Evolutionary conservation across 1,140 invertebrate genomes (phyloP).

Genomic region (Ladona fulva): DNA sequence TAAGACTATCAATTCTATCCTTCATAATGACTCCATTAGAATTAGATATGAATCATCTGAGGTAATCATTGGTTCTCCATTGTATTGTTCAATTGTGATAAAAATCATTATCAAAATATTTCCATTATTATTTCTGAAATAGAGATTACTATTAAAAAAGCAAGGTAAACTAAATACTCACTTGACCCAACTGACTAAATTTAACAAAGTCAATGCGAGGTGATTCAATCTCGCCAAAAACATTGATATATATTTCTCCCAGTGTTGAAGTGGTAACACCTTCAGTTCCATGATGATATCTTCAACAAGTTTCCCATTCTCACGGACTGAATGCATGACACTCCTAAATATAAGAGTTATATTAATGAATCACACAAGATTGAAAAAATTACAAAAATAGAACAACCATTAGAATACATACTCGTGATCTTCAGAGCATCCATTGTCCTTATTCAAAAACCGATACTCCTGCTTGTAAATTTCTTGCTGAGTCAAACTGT

Average conservation of each 20-base stretch:
- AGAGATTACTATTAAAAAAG: not conserved
- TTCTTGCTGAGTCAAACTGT: not conserved
- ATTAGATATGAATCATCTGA: not conserved
- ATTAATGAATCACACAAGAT: not conserved
- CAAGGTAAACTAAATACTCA: not conserved
- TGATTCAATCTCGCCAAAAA: slow-evolving; percentile 11
- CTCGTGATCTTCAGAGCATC: not conserved
- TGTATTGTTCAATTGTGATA: not conserved
- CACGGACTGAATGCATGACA: slow-evolving; percentile 14
- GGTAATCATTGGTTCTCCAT: not conserved
- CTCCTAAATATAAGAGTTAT: slow-evolving; percentile 12
- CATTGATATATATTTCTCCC: slow-evolving; percentile 1
- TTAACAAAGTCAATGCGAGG: slow-evolving; percentile 12
- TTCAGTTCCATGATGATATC: not conserved
- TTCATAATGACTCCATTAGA: not conserved
- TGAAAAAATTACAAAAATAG: not conserved
- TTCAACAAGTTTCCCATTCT: slow-evolving; percentile 12
- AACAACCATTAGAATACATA: not conserved
- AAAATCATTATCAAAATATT: not conserved
- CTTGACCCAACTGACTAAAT: slow-evolving; percentile 1
- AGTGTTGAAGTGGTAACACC: not conserved
- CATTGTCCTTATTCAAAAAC: not conserved
- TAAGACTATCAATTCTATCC: not conserved
- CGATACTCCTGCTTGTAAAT: not conserved
- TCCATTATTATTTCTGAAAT: not conserved